Evolutionary conservation across 2,888 invertebrate genomes (phyloP), one percentile per base, ranked within the genome.

Genomic region (Cantharis flavilabris): DNA sequence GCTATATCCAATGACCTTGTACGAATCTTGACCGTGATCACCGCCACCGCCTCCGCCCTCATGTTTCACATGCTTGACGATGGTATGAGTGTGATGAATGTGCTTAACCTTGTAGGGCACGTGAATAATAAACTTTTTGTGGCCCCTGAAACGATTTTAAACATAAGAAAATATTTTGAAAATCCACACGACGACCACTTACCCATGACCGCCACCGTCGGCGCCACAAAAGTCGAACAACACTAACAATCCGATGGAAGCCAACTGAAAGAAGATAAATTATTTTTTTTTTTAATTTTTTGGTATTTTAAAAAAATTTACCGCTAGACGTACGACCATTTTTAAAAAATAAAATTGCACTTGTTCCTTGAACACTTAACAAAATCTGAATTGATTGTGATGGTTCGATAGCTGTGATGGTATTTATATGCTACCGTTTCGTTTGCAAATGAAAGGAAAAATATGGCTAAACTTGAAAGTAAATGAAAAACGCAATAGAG

Each of bases 81-180:
- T 92, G 65, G 95, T 95, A 85, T 94, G 94, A 73, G 94, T 95
- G 84, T 95, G 94, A 83, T 95, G 94, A 83, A 94, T 92, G 80
- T 93, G 93, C 85, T 95, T 94, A 81, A 95, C 91, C 87, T 93
- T 93, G 86, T 93, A 90, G 1, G 95, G 95, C 71, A 95, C 94
- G 88, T 95, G 95, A 86, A 95, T 95, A 83, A 95, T 90, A 81
- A 95, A 93, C 84, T 93, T 94, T 84, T 93, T 93, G 87, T 93
- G 92, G 49, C 79, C 82, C 76, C 86, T 86, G 80, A 11, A 86
- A 85, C 16, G 7, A 62, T 28, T 23, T 23, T 23, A 16, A n/a
- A n/a, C 10, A 70, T n/a, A 26, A 72, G 2, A 73, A 73, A 30
- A 73, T 49, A 28, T 63, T 63, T 33, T 28, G 13, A 63, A 70